phyloP scores from a whole-genome alignment of 2,113 vertebrate genomes.

The Marcusenius ussheri region DNA sequence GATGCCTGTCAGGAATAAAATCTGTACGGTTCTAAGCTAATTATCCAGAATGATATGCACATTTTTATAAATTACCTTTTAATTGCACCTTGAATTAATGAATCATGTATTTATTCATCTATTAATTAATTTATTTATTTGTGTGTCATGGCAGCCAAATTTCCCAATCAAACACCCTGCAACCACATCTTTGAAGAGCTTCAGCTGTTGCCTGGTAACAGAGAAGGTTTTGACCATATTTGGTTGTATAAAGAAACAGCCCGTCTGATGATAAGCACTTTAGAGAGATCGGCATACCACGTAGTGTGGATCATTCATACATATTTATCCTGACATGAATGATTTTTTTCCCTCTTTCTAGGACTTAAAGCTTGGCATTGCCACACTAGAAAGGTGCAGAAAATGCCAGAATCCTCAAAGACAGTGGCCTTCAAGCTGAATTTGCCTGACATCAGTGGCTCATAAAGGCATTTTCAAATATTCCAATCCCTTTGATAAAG shows the following conservation, averaged over 20 bases:
- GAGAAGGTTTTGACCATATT: conserved; percentile 15
- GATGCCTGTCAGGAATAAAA: neutral
- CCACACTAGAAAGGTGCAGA: neutral
- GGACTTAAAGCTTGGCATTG: neutral
- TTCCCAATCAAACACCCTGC: conserved; percentile 23
- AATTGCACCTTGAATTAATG: neutral
- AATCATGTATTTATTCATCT: neutral
- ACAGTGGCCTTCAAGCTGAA: neutral
- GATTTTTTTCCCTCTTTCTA: neutral
- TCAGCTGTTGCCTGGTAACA: conserved; percentile 37
- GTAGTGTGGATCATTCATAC: conserved; percentile 1
- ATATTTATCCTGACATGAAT: neutral
- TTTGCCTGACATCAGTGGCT: neutral
- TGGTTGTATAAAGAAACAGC: conserved; percentile 10
- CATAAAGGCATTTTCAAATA: neutral
- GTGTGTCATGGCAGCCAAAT: conserved; percentile 21
- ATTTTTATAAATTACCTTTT: neutral
- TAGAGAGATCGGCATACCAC: neutral
- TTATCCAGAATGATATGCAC: neutral
- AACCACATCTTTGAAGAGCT: conserved; percentile 10
- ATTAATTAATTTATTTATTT: conserved; percentile 7
- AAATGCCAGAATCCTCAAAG: neutral
- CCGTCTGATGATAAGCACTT: neutral
- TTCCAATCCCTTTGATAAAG: neutral
- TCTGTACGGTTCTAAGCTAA: neutral